A percentile compares a stretch with the other conserved stretches of the same genome.
These are phyloP conservation scores for Brachypteracias leptosomus DNA, from an alignment of 2,113 vertebrate species.

Conservation along the genomic window DNA sequence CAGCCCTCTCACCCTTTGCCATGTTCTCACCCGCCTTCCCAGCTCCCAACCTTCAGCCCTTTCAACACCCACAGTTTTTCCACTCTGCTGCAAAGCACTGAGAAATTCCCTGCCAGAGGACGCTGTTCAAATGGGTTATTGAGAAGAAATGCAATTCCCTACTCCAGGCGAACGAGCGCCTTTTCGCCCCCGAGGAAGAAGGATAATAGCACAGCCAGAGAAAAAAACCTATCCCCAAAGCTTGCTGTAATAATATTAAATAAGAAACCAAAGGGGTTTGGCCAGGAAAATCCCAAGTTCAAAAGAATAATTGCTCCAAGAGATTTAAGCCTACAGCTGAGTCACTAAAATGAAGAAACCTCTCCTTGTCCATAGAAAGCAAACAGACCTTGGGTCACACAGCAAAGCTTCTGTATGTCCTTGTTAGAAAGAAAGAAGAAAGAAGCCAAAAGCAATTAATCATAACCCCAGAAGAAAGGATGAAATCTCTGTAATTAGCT, in stretches of 20 bases:
- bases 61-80: conserved; percentile 62
- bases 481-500: conserved; percentile 23
- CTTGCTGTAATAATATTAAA: conserved; percentile 5
- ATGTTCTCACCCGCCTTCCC: background rate
- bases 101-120: conserved; percentile 50
- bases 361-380: background rate
- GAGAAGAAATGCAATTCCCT: background rate
- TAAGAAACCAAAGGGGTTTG: conserved; percentile 14
- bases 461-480: conserved; percentile 24
- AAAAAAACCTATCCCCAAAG: background rate
- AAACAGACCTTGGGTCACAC: background rate
- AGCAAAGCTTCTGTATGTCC: background rate
- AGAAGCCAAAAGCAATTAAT: conserved; percentile 44
- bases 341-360: conserved; percentile 29
- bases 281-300: conserved; percentile 35
- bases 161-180: background rate
- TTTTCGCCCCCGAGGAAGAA: background rate
- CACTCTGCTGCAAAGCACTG: background rate
- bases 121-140: background rate
- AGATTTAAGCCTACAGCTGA: conserved; percentile 31
- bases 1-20: conserved; percentile 20
- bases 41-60: conserved; percentile 17
- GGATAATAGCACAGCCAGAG: background rate
- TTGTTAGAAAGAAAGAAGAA: conserved; percentile 31
- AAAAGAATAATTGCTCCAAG: conserved; percentile 38